These are phyloP conservation scores for Arenaria interpres DNA, from an alignment of 2,113 vertebrate species.

Conservation along the genomic window DNA sequence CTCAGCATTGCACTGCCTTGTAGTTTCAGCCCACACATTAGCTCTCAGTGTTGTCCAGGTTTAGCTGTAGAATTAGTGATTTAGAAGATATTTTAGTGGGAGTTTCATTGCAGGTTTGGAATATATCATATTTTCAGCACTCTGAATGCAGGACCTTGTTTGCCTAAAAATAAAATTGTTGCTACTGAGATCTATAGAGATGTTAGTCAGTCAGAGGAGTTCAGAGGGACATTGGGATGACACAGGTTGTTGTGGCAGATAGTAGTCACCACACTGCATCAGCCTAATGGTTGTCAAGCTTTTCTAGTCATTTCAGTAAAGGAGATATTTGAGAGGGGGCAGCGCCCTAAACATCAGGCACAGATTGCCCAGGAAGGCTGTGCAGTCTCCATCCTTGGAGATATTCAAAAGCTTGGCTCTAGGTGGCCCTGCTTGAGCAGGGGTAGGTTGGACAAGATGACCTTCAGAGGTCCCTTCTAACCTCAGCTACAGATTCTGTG, in stretches of 20 bases:
- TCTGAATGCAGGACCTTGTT: neutral
- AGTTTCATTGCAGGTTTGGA: neutral
- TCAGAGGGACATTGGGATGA: neutral
- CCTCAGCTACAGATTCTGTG: neutral
- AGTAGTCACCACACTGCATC: neutral
- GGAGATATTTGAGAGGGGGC: neutral
- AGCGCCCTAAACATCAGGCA: too few relatives aligned
- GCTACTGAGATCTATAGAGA: neutral
- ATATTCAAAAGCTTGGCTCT: neutral
- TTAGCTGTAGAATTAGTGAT: neutral
- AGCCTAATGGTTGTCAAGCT: neutral
- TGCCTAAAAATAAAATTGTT: neutral
- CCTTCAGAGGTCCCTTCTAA: neutral
- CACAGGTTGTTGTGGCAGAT: neutral
- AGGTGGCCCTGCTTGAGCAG: neutral
- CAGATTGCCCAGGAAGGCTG: neutral
- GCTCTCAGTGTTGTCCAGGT: neutral
- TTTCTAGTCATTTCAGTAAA: neutral
- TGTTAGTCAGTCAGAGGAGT: neutral
- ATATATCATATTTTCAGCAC: neutral
- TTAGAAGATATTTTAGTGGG: neutral
- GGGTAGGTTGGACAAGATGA: neutral
- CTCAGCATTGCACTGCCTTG: neutral
- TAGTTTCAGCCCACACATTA: neutral
- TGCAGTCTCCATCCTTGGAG: neutral